These are phyloP conservation scores for Orius laevigatus DNA, from an alignment of 1,140 invertebrate species.

Conservation along the genomic window DNA sequence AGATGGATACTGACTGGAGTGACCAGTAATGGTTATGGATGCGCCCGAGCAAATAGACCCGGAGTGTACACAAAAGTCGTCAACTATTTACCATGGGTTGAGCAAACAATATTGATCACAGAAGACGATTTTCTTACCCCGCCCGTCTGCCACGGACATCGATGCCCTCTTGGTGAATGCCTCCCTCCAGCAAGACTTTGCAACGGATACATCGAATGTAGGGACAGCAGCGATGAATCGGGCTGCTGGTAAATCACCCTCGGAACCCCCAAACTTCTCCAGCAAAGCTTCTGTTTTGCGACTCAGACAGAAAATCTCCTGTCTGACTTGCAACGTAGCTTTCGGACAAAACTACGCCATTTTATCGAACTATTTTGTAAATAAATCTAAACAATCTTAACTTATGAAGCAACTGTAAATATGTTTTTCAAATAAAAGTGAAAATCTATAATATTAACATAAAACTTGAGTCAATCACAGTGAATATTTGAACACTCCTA, in stretches of 20 bases:
- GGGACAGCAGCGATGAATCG: slow-evolving; percentile 51
- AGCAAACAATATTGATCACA: slow-evolving; percentile 6
- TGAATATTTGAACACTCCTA: too few relatives aligned
- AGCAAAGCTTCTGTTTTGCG: not conserved
- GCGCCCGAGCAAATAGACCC: slow-evolving; percentile 62
- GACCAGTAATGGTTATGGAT: slow-evolving; percentile 76
- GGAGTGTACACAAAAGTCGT: slow-evolving; percentile 78
- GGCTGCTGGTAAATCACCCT: slow-evolving; percentile 24
- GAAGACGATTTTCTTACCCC: not conserved
- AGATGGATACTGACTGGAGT: slow-evolving; percentile 50
- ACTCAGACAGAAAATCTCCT: too few relatives aligned
- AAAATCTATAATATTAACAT: too few relatives aligned
- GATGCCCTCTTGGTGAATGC: slow-evolving; percentile 60
- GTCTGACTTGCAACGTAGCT: too few relatives aligned
- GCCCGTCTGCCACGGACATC: slow-evolving; percentile 40
- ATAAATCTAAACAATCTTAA: too few relatives aligned
- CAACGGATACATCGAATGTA: slow-evolving; percentile 59
- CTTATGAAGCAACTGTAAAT: too few relatives aligned
- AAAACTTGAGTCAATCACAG: too few relatives aligned
- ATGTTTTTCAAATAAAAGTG: too few relatives aligned
- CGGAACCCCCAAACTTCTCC: not conserved
- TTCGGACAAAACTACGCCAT: too few relatives aligned
- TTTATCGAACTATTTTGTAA: too few relatives aligned
- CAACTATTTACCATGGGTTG: slow-evolving; percentile 60
- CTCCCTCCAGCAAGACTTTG: slow-evolving; percentile 49